Evolutionary conservation across 2,113 vertebrate species (phyloP), one percentile per base, ranked within the genome.

Genomic region (Puffinus mauretanicus): DNA sequence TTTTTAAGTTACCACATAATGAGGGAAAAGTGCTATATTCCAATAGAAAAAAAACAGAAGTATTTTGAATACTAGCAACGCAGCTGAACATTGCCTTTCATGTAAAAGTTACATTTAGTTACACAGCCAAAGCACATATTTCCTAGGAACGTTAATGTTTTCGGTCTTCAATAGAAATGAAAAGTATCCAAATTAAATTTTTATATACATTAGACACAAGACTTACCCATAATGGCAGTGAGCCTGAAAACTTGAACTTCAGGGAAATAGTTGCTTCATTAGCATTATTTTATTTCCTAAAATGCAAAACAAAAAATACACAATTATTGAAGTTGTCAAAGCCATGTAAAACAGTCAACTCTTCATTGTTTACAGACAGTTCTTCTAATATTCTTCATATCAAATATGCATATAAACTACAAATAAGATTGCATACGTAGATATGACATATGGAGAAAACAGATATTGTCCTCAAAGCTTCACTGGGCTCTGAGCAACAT

Each of bases 211-310:
- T 55, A 79, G 24, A 77, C 13, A 44, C 4, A 71, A 69, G 83
- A 98, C 99, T 97, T 98, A 99, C 99, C 99, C 99, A 99, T 99
- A 97, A 98, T 98, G 94, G 96, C 98, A 98, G 97, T 83, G 97
- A 98, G 96, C 96, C 95, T 95, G 94, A 98, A 97, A 98, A 98
- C 96, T 95, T 98, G 97, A 97, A 98, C 98, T 98, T 98, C 98
- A 99, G 97, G 98, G 98, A 98, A 98, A 98, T 92, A 96, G 93
- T 96, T 98, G 98, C 98, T 98, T 98, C 98, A 98, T 99, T 96
- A 98, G 91, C 98, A 99, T 98, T 98, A 96, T 98, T 98, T 98
- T 98, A 76, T 97, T 97, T 97, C 98, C 98, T 98, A 98, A 95
- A 89, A 96, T 0, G 34, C 52, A 78, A 62, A 94, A n/a, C 65